Percentiles rank a stretch among this genome's conserved stretches.
Evolutionary conservation across 2,797 vertebrate species (phyloP).

Genomic region (Sebastes nivosus): DNA sequence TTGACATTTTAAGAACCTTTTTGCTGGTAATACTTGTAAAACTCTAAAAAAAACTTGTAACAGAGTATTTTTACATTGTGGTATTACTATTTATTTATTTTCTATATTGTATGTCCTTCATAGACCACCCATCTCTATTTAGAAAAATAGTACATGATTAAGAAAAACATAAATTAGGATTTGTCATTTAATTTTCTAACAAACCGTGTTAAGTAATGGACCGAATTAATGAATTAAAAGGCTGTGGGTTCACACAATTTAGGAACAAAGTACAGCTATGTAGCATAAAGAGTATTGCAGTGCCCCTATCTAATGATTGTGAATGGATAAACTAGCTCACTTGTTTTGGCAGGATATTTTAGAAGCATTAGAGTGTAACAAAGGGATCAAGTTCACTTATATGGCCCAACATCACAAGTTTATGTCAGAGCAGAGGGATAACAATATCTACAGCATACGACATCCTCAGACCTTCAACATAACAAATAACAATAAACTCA

Average conservation of each 20-base stretch:
- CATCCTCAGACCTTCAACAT: not conserved
- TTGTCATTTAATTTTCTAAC: not conserved
- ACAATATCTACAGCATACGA: not conserved
- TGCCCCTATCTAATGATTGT: not conserved
- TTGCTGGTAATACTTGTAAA: no score
- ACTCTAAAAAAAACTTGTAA: no score
- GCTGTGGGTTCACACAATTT: not conserved
- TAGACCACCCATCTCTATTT: no score
- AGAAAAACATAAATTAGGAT: not conserved
- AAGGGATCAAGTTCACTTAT: not conserved
- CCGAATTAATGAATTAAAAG: not conserved
- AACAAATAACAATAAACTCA: no score
- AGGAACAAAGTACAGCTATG: not conserved
- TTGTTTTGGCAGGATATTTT: not conserved
- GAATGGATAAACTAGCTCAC: not conserved
- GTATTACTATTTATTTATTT: not conserved
- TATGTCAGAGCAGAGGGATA: not conserved
- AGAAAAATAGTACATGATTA: no score
- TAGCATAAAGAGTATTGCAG: not conserved
- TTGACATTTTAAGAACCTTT: no score
- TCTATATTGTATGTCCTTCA: not conserved
- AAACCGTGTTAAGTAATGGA: not conserved
- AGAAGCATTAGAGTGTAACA: not conserved
- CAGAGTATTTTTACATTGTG: not conserved
- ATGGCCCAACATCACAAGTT: not conserved